Evolutionary conservation across 2,888 invertebrate species (phyloP).

Genomic region (Itoplectis maculator): DNA sequence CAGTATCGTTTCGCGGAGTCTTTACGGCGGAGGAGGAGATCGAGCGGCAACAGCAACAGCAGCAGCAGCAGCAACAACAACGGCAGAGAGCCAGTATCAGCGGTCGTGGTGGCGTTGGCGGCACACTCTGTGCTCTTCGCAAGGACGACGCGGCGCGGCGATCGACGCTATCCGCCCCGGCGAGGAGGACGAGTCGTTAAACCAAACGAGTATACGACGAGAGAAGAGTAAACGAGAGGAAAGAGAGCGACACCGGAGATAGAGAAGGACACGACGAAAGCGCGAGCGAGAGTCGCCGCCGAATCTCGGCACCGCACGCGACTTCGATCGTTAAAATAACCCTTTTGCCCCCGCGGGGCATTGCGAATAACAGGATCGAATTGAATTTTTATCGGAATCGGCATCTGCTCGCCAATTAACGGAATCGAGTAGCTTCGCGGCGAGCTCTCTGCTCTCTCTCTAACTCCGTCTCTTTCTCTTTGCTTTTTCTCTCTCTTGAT

Average conservation of each 20-base stretch:
- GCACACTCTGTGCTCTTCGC: slow-evolving; percentile 56
- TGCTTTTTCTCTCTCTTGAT: too few relatives aligned
- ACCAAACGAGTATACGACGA: slow-evolving; percentile 61
- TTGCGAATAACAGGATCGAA: slow-evolving; percentile 81
- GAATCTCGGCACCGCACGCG: slow-evolving; percentile 72
- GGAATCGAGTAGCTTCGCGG: slow-evolving; percentile 55
- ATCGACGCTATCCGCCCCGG: slow-evolving; percentile 54
- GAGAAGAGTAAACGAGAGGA: slow-evolving; percentile 45
- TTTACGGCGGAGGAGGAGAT: slow-evolving; percentile 64
- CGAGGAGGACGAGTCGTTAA: slow-evolving; percentile 63
- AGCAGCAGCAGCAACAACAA: slow-evolving; percentile 55
- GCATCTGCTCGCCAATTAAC: slow-evolving; percentile 66
- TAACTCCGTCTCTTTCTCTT: slow-evolving; percentile 38
- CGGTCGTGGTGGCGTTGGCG: slow-evolving; percentile 53
- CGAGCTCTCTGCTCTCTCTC: slow-evolving; percentile 43
- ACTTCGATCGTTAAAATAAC: slow-evolving; percentile 68
- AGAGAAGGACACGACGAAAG: too few relatives aligned
- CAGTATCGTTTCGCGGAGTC: slow-evolving; percentile 67
- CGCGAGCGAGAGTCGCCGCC: slow-evolving; percentile 78
- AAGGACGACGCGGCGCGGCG: slow-evolving; percentile 60
- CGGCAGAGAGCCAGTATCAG: slow-evolving; percentile 55
- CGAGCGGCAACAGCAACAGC: slow-evolving; percentile 57
- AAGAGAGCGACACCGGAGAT: slow-evolving; percentile 65
- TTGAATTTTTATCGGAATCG: slow-evolving; percentile 82
- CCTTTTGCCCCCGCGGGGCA: slow-evolving; percentile 63